Evolutionary conservation across 2,113 vertebrate species (phyloP), one percentile per base, ranked within the genome.

Genomic region (Suricata suricatta): DNA sequence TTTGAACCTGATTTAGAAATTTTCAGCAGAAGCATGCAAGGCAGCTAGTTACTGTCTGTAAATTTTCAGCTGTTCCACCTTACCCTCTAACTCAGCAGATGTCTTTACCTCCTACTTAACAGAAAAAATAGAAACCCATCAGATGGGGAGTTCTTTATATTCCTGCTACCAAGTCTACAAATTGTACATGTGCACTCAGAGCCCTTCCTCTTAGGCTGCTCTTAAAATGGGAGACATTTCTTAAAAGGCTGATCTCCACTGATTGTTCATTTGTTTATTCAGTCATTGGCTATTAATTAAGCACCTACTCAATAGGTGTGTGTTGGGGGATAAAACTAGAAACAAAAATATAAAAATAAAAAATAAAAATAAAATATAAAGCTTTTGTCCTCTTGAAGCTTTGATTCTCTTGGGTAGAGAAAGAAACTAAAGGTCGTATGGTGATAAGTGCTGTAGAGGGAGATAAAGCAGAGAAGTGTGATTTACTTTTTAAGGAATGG

Each of bases 111-210:
- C 25, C 60, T 88, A 47, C 25, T 71, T 92, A 69, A 77, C 50
- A 91, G 52, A 82, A 66, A 87, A 71, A 95, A 38, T 93, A 90
- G 68, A 91, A 97, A 60, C 87, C 41, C 29, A 72, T 95, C 23
- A 69, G 54, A 41, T 87, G 57, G 74, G 15, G 27, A 83, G 50
- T 82, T 83, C 29, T 90, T 80, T 93, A 94, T 47, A 66, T 64
- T 94, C 69, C 12, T 77, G 54, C 23, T 81, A 69, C 60, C 82
- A 76, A 33, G 19, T 86, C n/a, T 90, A 63, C 23, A 82, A 19
- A 68, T 50, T 44, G 41, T 86, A 25, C 25, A 31, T 89, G 17
- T 81, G 29, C 10, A 85, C 60, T 68, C 13, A 21, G 31, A 66
- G 29, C 4, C 27, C 8, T 69, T 92, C 83, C 47, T 83, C 25